Evolutionary conservation across 2,888 invertebrate species (phyloP), one percentile per base, ranked within the genome.

Genomic region (Aleiodes testaceus): DNA sequence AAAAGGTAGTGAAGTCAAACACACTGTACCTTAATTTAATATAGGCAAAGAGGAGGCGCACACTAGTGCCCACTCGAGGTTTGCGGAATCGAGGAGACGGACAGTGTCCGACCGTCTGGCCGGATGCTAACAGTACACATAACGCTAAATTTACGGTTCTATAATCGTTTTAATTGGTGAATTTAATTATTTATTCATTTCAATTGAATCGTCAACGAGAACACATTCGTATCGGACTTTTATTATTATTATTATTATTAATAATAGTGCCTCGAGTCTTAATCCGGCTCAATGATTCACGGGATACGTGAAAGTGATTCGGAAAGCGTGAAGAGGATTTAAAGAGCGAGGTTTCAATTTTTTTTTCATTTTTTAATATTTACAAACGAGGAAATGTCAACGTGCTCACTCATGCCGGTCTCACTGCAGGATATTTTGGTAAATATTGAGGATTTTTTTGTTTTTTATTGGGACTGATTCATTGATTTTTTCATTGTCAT

Each of bases 351-450:
- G 3, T 53, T 18, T 18, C 12, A 6, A 9, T 16, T 26, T 26
- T 26, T 26, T 26, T 22, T 22, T 22, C 22, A 3, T 22, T 22
- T 22, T 22, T 22, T 22, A 22, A 1, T 5, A 5, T 26, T 26
- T 26, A 5, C 26, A 26, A 26, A 26, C 26, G 26, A 26, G 71
- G 52, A 75, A 77, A 80, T 86, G 86, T 84, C 86, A 77, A 85
- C 84, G 78, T 87, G 87, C 76, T 87, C 86, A 73, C 81, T 87
- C 80, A 87, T 87, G 85, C 87, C 86, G 76, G 87, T 87, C 61
- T 87, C 87, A 42, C 80, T 87, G 77, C 86, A 85, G 80, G 87
- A 87, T 78, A 87, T 87, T 79, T 76, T 87, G 87, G 87, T 87
- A 85, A 87, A 82, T 82, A 81, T 72, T 55, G 11, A 42, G 36